Base-by-base conservation (phyloP, 2,888 invertebrate genomes). In the Andrena dorsata region DNA sequence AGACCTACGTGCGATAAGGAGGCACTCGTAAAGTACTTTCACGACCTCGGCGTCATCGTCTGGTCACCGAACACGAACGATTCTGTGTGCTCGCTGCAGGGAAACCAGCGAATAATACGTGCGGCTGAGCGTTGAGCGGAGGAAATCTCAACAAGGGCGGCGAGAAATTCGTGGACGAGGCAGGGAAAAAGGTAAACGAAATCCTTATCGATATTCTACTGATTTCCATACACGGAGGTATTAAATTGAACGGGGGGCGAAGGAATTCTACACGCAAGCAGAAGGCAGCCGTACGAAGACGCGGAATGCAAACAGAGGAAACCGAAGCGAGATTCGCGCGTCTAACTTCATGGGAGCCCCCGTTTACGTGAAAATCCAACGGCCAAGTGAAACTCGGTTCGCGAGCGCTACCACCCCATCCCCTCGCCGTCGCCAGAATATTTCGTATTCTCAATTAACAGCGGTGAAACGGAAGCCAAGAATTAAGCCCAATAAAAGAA, bases 31-130 rank as follows among this genome's bases (percentile, higher is more conserved):
- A 87, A 89, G 82, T 77, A 76, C 75, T 80, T 69, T 82, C 76
- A 69, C 85, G 88, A 89, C 85, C 88, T 90, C 89, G 90, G 90
- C 90, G 88, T 83, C 80, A 65, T 68, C 23, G 80, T 71, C 47
- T 49, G 56, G 49, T 61, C 63, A 78, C 74, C 69, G 65, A 81
- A 47, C 41, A 71, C 63, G 30, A 56, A 68, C 80, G 66, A 77
- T 77, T 76, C 30, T 63, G 71, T 58, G 58, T 76, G 70, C 16
- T 30, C 70, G 51, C 30, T 16, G 51, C 65, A 66, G 73, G 7
- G 49, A 70, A 16, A 41, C 41, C 60, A 53, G 61, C 20, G 16
- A 49, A 71, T 30, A 49, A 71, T 30, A 51, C 66, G 63, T 51
- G 56, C 30, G 72, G 65, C 47, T 60, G 32, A 53, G n/a, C 56